Evolutionary conservation across 2,888 invertebrate species (phyloP).

Genomic region (Drosophila macrospina): DNA sequence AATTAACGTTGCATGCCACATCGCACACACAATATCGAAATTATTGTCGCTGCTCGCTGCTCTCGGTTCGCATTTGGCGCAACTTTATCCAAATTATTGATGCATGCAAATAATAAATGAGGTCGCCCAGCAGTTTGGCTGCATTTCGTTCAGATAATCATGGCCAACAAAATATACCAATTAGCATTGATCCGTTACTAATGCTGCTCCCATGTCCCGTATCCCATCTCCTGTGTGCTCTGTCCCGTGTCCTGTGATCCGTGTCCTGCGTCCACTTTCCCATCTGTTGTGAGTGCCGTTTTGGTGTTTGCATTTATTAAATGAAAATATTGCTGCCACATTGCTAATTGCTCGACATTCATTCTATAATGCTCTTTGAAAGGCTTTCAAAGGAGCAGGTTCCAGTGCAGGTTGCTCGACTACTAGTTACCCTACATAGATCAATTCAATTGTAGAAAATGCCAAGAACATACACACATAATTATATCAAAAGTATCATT

Average conservation of each 20-base stretch:
- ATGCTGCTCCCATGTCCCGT: slow-evolving; percentile 11
- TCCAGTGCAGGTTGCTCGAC: not conserved
- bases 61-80: not conserved
- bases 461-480: not conserved
- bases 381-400: slow-evolving; percentile 7
- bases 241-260: not conserved
- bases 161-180: slow-evolving; percentile 24
- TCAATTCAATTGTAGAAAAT: not conserved
- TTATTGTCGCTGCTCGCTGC: no score
- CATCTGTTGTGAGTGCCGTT: not conserved
- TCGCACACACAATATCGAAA: slow-evolving; percentile 17
- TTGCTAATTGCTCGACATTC: slow-evolving; percentile 41
- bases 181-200: slow-evolving; percentile 48
- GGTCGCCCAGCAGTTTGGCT: slow-evolving; percentile 11
- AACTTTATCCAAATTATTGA: slow-evolving; percentile 6
- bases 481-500: no score
- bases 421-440: not conserved
- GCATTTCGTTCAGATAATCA: slow-evolving; percentile 24
- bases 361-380: slow-evolving; percentile 17
- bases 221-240: not conserved
- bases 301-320: slow-evolving; percentile 14
- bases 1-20: slow-evolving; percentile 49
- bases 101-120: slow-evolving; percentile 3
- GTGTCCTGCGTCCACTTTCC: not conserved
- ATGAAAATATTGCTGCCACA: slow-evolving; percentile 31